Evolutionary conservation across 2,797 vertebrate species (phyloP), one percentile per base, ranked within the genome.

Genomic region (Hafferia zeledoni): DNA sequence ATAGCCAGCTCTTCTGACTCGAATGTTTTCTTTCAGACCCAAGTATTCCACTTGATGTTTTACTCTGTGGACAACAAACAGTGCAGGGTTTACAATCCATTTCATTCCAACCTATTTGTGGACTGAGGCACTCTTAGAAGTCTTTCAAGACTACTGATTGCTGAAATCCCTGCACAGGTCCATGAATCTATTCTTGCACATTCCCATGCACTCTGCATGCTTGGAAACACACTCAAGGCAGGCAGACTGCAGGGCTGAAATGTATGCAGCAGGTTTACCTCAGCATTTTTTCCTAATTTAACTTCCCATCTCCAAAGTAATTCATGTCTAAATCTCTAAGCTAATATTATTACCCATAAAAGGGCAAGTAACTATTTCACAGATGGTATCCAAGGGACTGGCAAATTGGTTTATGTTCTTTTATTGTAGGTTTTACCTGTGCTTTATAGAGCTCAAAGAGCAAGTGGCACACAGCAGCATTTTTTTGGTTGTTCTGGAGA

Each of bases 31-130:
- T 96, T 99, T 99, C 93, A 99, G 98, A 81, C 99, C 99, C 67
- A 99, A 98, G 94, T 99, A 99, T 91, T 99, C 99, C 63, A 99
- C 99, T 93, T 99, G 99, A 95, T 99, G 99, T 95, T 99, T 99
- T 30, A 99, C 99, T 93, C 99, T 99, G 59, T 11, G 80, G 83
- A 95, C 49, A 95, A 75, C 90, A 92, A 79, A 57, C 31, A 95
- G 44, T 27, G 28, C 78, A 71, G 85, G 71, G 46, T 47, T 82
- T 87, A 86, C 27, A 87, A 65, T 71, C 30, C 14, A 19, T 78
- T 87, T 87, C 9, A 82, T 85, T 90, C 77, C 69, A 68, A 46
- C 25, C 13, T 55, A 37, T 19, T 78, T 82, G 57, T 78, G 65
- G 77, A 94, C 9, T 31, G 35, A 88, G 22, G 43, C 61, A 52